Percentiles rank a stretch among this genome's conserved stretches.
Evolutionary conservation across 2,888 invertebrate species (phyloP).

Genomic region (Chaitophorus viminalis): DNA sequence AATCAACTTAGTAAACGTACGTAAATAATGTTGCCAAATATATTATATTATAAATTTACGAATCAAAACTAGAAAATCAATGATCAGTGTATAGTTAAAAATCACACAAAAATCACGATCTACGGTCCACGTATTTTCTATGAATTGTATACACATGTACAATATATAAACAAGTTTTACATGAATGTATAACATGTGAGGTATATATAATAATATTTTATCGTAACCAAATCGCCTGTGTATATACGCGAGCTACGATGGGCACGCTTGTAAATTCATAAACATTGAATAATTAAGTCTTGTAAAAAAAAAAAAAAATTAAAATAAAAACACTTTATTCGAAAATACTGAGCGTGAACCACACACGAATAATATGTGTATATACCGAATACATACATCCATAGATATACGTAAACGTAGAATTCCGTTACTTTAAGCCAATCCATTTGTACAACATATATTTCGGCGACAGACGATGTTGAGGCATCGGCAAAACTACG

Average conservation of each 20-base stretch:
- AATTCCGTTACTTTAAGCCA: conserved; percentile 43
- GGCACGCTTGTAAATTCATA: not conserved
- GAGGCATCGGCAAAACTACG: not conserved
- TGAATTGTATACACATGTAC: not conserved
- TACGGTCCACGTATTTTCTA: not conserved
- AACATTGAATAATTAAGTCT: not conserved
- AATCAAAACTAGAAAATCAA: not conserved
- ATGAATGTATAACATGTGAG: not conserved
- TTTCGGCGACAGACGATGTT: not conserved
- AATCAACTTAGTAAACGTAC: not conserved
- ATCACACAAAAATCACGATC: not conserved
- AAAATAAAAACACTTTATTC: conserved; percentile 24
- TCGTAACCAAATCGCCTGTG: not conserved
- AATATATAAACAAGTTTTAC: not conserved
- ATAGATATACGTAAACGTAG: not conserved
- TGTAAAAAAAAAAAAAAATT: not conserved
- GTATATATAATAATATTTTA: not conserved
- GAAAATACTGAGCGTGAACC: not conserved
- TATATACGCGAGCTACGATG: not conserved
- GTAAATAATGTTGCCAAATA: conserved; percentile 8
- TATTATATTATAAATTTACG: not conserved
- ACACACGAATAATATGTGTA: not conserved
- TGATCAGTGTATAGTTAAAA: not conserved
- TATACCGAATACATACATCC: not conserved
- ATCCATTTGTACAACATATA: conserved; percentile 5